These are phyloP conservation scores for Trialeurodes vaporariorum DNA, from an alignment of 1,140 invertebrate species.

Conservation along the genomic window DNA sequence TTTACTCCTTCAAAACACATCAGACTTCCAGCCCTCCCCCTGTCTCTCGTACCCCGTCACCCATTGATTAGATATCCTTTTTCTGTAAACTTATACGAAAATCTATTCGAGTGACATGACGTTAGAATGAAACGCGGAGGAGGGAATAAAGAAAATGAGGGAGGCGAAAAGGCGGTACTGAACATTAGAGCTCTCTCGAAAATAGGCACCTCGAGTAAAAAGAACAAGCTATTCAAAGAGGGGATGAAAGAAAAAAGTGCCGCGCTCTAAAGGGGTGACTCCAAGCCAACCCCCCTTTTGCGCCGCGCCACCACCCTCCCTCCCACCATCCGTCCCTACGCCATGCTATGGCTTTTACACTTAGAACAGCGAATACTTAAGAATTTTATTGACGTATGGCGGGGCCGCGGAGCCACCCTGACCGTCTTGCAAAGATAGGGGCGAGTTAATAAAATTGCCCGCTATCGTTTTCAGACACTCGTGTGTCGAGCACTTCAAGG, in stretches of 20 bases:
- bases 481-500: too few species aligned
- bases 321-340: too few species aligned
- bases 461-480: not conserved
- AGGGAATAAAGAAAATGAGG: not conserved
- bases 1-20: too few species aligned
- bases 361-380: not conserved
- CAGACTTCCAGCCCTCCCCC: too few species aligned
- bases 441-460: not conserved
- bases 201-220: not conserved
- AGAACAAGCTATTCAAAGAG: not conserved
- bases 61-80: too few species aligned
- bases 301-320: too few species aligned
- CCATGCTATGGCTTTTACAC: too few species aligned
- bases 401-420: too few species aligned
- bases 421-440: not conserved
- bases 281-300: not conserved
- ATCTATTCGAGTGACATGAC: too few species aligned
- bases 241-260: not conserved
- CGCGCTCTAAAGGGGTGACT: not conserved
- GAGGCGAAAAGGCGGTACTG: not conserved
- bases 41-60: too few species aligned
- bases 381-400: not conserved
- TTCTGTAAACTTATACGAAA: too few species aligned
- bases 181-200: not conserved
- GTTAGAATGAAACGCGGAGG: not conserved